These are phyloP conservation scores for Melanargia galathea DNA, from an alignment of 2,888 invertebrate species.

Conservation along the genomic window DNA sequence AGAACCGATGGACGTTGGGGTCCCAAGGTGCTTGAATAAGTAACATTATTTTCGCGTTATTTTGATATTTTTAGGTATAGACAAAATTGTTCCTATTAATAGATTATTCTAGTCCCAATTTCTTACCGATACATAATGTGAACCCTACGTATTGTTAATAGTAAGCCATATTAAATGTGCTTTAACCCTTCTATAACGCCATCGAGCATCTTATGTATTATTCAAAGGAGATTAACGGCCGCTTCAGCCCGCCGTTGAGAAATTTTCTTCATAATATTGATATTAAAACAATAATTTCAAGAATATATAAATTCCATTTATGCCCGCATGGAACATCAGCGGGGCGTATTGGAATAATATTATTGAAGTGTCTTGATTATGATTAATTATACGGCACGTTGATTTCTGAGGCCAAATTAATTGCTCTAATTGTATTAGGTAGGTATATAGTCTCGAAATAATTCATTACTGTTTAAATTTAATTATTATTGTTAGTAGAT, in stretches of 20 bases:
- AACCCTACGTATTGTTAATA: conserved; percentile 63
- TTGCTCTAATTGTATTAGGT: conserved; percentile 21
- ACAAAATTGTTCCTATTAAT: neutral
- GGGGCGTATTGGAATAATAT: conserved; percentile 51
- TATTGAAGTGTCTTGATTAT: conserved; percentile 54
- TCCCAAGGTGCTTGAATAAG: no score
- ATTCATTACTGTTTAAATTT: conserved; percentile 24
- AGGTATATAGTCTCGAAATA: conserved; percentile 21
- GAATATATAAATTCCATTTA: conserved; percentile 37
- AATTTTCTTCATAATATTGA: conserved; percentile 67
- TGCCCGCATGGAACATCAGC: conserved; percentile 25
- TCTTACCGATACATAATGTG: conserved; percentile 29
- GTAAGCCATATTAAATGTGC: conserved; percentile 71
- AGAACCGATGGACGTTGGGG: no score
- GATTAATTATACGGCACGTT: conserved; percentile 60
- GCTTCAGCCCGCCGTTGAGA: conserved; percentile 59
- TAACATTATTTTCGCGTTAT: no score
- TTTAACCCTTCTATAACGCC: conserved; percentile 74
- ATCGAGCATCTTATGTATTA: conserved; percentile 79
- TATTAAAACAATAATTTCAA: conserved; percentile 57
- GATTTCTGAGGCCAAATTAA: conserved; percentile 41
- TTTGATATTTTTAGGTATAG: no score
- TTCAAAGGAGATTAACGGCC: conserved; percentile 74
- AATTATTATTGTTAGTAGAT: conserved; percentile 17
- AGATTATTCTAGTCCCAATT: neutral